phyloP scores from a whole-genome alignment of 30 jellyfish, hydroid and myxozoan species.

The Nemopilema nomurai region DNA sequence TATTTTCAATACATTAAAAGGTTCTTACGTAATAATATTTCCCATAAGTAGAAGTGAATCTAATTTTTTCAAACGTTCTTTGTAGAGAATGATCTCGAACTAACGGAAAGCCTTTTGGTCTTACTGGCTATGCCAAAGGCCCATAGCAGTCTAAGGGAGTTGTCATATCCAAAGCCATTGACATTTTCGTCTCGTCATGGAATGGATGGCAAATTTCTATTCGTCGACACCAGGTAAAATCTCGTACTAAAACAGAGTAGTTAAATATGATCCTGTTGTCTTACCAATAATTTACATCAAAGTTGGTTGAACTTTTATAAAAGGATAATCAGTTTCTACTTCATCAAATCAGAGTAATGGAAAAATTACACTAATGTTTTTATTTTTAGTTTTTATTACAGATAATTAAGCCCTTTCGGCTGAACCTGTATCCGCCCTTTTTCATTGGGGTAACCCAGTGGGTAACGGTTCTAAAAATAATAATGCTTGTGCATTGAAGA shows the following conservation, averaged over 20 bases:
- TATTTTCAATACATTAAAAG: too few relatives aligned
- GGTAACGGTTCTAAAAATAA: too few relatives aligned
- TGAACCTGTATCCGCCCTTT: too few relatives aligned
- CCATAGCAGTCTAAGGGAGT: conserved; percentile 19
- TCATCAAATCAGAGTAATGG: background rate
- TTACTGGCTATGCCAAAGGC: conserved; percentile 40
- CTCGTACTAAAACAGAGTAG: background rate
- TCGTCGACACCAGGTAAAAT: conserved; percentile 66
- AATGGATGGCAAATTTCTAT: conserved; percentile 70
- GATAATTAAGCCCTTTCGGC: too few relatives aligned
- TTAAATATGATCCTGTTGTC: background rate
- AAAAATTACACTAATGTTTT: too few relatives aligned
- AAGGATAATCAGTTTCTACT: too few relatives aligned
- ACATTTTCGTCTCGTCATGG: conserved; percentile 70
- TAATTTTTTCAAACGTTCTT: too few relatives aligned
- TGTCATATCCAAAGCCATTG: conserved; percentile 17
- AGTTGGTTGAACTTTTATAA: background rate
- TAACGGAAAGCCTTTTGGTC: conserved; percentile 3
- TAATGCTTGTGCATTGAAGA: too few relatives aligned
- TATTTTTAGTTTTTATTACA: too few relatives aligned
- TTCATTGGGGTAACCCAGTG: too few relatives aligned
- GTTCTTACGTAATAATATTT: too few relatives aligned
- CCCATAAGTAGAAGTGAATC: too few relatives aligned
- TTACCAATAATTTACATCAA: background rate
- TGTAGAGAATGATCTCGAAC: conserved; percentile 2